phyloP scores from a whole-genome alignment of 2,888 invertebrate species.

The Dysmachus trigonus region DNA sequence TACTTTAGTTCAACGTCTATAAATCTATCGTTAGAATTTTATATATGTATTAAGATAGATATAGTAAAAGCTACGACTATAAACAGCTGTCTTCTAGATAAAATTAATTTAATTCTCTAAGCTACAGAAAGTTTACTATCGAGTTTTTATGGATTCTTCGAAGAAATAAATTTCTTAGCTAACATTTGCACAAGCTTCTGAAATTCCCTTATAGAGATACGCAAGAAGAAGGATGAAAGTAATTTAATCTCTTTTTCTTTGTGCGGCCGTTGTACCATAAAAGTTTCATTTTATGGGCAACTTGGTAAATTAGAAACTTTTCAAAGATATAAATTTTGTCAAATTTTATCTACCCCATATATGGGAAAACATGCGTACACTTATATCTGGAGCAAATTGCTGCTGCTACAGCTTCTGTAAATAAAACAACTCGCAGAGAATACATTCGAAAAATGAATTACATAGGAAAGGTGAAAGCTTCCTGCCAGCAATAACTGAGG shows the following conservation, averaged over 20 bases:
- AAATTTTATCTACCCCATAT: not conserved
- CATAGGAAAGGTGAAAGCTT: conserved; percentile 6
- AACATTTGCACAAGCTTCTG: not conserved
- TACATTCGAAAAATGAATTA: not conserved
- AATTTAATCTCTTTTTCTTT: not conserved
- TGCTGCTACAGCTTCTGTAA: not conserved
- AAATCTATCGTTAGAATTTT: not conserved
- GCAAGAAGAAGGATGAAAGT: not conserved
- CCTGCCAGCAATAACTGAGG: not conserved
- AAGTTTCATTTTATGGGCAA: not conserved
- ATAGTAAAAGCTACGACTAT: not conserved
- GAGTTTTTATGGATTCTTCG: not conserved
- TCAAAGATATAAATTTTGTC: not conserved
- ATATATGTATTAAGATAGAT: not conserved
- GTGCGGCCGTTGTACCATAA: not conserved
- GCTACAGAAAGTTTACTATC: not conserved
- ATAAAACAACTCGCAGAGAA: not conserved
- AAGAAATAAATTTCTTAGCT: not conserved
- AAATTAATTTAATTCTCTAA: not conserved
- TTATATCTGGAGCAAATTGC: not conserved
- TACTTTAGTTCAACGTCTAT: not conserved
- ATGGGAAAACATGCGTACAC: not conserved
- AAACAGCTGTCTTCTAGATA: not conserved
- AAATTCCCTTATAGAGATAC: not conserved
- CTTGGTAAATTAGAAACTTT: not conserved